A percentile compares a stretch with the other conserved stretches of the same genome.
These are phyloP conservation scores for Lasioglossum figueresi DNA, from an alignment of 2,888 invertebrate genomes.

Conservation along the genomic window DNA sequence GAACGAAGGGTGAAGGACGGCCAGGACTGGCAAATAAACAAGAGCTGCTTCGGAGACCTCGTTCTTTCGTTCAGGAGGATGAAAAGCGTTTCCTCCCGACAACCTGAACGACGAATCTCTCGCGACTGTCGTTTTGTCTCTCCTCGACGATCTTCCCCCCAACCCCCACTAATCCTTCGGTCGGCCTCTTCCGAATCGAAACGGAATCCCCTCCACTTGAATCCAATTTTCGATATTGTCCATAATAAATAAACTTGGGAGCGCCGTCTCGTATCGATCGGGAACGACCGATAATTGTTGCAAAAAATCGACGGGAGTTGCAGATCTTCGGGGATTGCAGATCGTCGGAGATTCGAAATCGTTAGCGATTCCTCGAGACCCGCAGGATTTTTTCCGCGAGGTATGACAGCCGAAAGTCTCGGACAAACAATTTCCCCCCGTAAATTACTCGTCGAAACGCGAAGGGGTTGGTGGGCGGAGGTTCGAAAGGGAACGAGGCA, in stretches of 20 bases:
- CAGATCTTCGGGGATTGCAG: neutral
- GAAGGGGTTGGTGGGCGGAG: neutral
- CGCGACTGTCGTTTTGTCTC: slow-evolving; percentile 42
- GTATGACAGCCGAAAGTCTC: slow-evolving; percentile 26
- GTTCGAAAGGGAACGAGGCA: neutral
- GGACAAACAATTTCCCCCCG: slow-evolving; percentile 39
- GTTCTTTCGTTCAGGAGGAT: slow-evolving; percentile 52
- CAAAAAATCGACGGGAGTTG: neutral
- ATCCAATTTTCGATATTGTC: slow-evolving; percentile 75
- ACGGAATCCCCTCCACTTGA: slow-evolving; percentile 32
- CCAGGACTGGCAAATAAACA: slow-evolving; percentile 55
- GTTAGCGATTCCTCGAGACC: neutral
- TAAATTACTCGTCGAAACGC: slow-evolving; percentile 33
- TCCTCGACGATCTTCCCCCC: slow-evolving; percentile 17
- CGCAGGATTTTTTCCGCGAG: neutral
- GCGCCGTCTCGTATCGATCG: neutral
- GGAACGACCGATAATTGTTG: neutral
- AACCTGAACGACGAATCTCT: slow-evolving; percentile 37
- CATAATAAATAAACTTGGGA: slow-evolving; percentile 71
- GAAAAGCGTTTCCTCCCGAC: slow-evolving; percentile 58
- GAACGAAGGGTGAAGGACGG: neutral
- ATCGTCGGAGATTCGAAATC: neutral
- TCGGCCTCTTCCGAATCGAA: neutral
- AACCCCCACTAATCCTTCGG: slow-evolving; percentile 33
- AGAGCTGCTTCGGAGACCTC: slow-evolving; percentile 24